Conservation (phyloP, 2,888 invertebrate genomes). For the Alloscopus bannaensis region DNA sequence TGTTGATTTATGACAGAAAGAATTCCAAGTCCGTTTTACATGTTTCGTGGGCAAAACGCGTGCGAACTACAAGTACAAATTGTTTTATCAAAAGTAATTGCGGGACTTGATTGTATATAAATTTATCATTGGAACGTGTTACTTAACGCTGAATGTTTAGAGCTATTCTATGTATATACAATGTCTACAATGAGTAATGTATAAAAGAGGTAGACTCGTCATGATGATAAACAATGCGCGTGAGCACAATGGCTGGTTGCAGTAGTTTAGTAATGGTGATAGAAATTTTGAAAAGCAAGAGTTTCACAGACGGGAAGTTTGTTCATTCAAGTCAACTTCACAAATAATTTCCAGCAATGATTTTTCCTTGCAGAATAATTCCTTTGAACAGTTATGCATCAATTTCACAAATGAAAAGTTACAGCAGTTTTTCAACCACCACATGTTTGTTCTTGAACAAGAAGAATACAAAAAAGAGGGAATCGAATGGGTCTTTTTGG, state of each 20-base stretch:
- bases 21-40: too few relatives aligned
- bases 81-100: too few relatives aligned
- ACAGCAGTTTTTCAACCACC: constrained; percentile 99
- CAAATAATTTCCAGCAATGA: constrained; percentile 49
- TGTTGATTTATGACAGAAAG: too few relatives aligned
- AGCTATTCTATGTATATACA: too few relatives aligned
- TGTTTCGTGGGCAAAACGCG: too few relatives aligned
- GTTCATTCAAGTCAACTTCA: too few relatives aligned
- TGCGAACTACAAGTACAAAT: too few relatives aligned
- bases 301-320: background rate
- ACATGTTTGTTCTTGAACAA: constrained; percentile 99
- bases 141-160: too few relatives aligned
- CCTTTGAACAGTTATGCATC: constrained; percentile 99
- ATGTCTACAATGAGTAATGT: background rate
- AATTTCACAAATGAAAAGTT: constrained; percentile 99
- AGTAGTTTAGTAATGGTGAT: background rate
- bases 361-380: constrained; percentile 86
- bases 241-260: background rate
- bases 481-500: constrained; percentile 98
- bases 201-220: too few relatives aligned
- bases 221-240: background rate
- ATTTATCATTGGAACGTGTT: too few relatives aligned
- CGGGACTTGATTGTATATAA: too few relatives aligned
- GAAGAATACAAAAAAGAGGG: constrained; percentile 99
- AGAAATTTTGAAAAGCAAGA: background rate